Base-by-base conservation (phyloP, 2,113 vertebrate genomes). In the Gymnobelideus leadbeateri region DNA sequence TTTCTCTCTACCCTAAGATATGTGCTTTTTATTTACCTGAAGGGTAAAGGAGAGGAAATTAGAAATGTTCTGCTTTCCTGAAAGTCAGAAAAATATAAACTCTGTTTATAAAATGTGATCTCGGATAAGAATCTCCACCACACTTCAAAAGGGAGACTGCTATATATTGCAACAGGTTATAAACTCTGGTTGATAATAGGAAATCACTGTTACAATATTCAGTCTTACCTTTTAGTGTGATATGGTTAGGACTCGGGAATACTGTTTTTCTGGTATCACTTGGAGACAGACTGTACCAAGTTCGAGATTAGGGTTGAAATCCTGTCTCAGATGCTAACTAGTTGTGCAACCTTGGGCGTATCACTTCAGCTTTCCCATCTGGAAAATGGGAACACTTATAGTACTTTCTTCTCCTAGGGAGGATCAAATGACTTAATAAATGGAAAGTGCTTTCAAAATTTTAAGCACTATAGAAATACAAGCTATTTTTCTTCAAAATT, bases 21-120 rank as follows among this genome's bases (percentile, higher is more conserved):
- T n/a, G 25, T 19, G 14, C 16, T 37, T 43, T 89, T 90, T 77
- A 77, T n/a, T 93, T 94, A 92, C 46, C n/a, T 57, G 52, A 92
- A 77, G n/a, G n/a, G 94, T 93, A 43, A 68, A 31, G 23, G 43
- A 8, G 61, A 91, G 37, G 1, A 94, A 47, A 8, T 49, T 84
- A 89, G n/a, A 53, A 91, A 68, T 47, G 31, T 90, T 91, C 91
- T 89, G 23, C 9, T 26, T 91, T 94, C 43, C 52, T 47, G 55
- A n/a, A 0, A 91, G 89, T 89, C 94, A 28, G 50, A 94, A 93
- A 52, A 93, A 96, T 92, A 49, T 49, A 90, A 92, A 51, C 51
- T 90, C 1, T 52, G 89, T 50, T 92, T 89, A 49, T 93, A 31
- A 91, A 31, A 91, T 1, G 19, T 90, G 89, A 90, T 43, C 25